phyloP scores from a whole-genome alignment of 1,140 invertebrate species.

The Drosophila triauraria region DNA sequence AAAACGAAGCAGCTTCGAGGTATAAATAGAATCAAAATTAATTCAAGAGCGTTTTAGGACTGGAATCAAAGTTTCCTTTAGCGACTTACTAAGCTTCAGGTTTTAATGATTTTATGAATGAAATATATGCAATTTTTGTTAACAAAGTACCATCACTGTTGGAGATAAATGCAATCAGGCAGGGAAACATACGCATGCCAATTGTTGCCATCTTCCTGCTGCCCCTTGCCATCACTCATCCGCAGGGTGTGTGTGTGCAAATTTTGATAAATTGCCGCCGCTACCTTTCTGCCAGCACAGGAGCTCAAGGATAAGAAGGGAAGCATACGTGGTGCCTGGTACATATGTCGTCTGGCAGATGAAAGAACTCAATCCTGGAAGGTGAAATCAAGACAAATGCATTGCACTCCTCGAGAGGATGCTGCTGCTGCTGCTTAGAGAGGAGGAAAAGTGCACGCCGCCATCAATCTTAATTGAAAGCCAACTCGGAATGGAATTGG shows the following conservation, averaged over 20 bases:
- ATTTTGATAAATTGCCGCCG: constrained; percentile 81
- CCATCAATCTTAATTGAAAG: constrained; percentile 57
- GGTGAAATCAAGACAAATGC: constrained; percentile 80
- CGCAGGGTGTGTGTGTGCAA: constrained; percentile 43
- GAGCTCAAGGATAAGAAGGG: neutral
- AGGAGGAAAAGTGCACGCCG: constrained; percentile 12
- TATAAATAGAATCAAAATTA: no score
- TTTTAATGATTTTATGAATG: neutral
- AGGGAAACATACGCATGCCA: constrained; percentile 57
- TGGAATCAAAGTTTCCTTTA: no score
- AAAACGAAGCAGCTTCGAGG: neutral
- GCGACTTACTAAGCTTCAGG: neutral
- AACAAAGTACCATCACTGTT: constrained; percentile 7
- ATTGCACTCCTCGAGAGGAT: constrained; percentile 7
- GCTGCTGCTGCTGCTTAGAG: constrained; percentile 1
- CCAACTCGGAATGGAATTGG: constrained; percentile 28
- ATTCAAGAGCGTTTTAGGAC: no score
- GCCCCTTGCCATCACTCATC: constrained; percentile 12
- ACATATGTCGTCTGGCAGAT: constrained; percentile 47
- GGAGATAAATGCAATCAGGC: constrained; percentile 47
- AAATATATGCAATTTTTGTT: neutral
- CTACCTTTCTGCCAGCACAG: constrained; percentile 62
- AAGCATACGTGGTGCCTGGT: constrained; percentile 16
- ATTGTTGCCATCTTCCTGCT: constrained; percentile 52
- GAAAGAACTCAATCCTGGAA: constrained; percentile 50